Evolutionary conservation across 2,113 vertebrate genomes (phyloP), one percentile per base, ranked within the genome.

Genomic region (Fukomys damarensis): DNA sequence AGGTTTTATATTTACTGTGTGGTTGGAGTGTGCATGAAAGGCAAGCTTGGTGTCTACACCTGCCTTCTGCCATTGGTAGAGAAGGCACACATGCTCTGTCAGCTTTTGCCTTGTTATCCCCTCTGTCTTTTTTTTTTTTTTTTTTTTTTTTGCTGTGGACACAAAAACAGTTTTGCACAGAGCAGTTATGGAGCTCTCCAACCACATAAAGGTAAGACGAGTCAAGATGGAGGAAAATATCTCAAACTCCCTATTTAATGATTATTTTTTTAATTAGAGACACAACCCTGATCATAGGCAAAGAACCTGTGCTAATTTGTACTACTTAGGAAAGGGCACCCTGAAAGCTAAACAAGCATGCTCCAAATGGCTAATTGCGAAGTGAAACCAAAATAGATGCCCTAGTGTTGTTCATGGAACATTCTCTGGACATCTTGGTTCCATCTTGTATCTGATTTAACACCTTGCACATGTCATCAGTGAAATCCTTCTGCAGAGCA

Each of bases 241-340:
- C 84, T 49, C 41, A 30, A 61, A 63, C 12, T 89, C 88, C n/a
- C 58, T 74, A 35, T 22, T 89, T 79, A 49, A 77, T 81, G 28
- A 65, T 92, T 63, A 16, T 77, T 80, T 68, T 85, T 68, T 52
- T n/a, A n/a, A 76, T 58, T 91, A 85, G 65, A 92, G 49, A 85
- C 16, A 92, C 58, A 87, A 72, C 43, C 13, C 26, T 70, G 43
- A 89, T 43, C 38, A 58, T n/a, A 76, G 85, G 79, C 22, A 84
- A 84, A 83, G 32, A 91, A 38, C 63, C 52, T 52, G 52, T 92
- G 80, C 9, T 82, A 65, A 83, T 93, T 59, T 54, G 46, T 86
- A 24, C 22, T 72, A 19, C 30, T 83, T 81, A 58, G 32, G 54
- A 65, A 66, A 66, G 38, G 46, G 74, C n/a, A 61, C 19, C 30